A percentile compares a stretch with the other conserved stretches of the same genome.
Evolutionary conservation across 1,140 invertebrate species (phyloP).

Genomic region (Melanaphis sacchari): DNA sequence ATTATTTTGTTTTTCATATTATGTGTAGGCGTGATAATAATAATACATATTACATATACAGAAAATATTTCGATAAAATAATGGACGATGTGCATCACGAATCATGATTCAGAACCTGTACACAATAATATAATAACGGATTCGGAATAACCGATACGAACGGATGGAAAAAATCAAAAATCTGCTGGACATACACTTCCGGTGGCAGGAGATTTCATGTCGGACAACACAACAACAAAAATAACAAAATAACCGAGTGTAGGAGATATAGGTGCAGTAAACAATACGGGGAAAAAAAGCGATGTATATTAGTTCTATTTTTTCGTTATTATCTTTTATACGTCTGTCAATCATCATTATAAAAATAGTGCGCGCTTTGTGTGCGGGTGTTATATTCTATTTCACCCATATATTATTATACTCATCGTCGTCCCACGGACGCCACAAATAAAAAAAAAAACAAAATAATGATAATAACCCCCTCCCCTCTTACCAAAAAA

Average conservation of each 20-base stretch:
- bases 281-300: not conserved
- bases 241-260: not conserved
- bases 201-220: not conserved
- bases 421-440: not conserved
- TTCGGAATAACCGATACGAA: not conserved
- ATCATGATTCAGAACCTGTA: not conserved
- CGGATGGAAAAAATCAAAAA: not conserved
- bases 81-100: not conserved
- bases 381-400: constrained; percentile 12
- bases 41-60: not conserved
- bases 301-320: not conserved
- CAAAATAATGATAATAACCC: not conserved
- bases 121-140: not conserved
- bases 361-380: constrained; percentile 27
- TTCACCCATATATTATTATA: constrained; percentile 11
- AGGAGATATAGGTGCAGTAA: not conserved
- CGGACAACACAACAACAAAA: not conserved
- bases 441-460: not conserved
- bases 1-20: not conserved
- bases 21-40: not conserved
- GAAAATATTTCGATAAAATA: not conserved
- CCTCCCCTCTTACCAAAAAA: not conserved
- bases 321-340: constrained; percentile 24
- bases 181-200: not conserved
- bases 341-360: constrained; percentile 56